Evolutionary conservation across 2,113 vertebrate genomes (phyloP).

Genomic region (Hemiprocne comata): DNA sequence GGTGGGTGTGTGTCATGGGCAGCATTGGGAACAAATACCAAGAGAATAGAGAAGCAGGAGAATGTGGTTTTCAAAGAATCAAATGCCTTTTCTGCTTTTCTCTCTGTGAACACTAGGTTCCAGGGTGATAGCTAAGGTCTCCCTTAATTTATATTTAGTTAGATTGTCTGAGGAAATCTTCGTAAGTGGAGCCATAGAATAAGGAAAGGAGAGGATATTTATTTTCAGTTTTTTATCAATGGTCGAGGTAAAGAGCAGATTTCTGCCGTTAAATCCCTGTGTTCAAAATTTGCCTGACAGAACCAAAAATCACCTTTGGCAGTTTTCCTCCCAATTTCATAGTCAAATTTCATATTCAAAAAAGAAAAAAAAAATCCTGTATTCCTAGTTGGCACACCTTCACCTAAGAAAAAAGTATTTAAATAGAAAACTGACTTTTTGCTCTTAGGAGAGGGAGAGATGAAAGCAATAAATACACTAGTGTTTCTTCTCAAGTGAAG

Average conservation of each 20-base stretch:
- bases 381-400: neutral
- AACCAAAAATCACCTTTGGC: neutral
- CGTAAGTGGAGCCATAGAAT: neutral
- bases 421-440: neutral
- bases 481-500: neutral
- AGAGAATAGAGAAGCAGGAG: neutral
- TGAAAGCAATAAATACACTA: neutral
- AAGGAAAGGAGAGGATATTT: neutral
- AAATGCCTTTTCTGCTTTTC: neutral
- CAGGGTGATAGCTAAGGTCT: neutral
- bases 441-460: neutral
- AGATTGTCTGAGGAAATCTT: neutral
- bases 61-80: neutral
- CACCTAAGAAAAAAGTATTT: neutral
- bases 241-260: neutral
- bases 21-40: neutral
- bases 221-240: neutral
- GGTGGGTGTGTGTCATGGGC: conserved; percentile 31
- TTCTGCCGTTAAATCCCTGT: neutral
- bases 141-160: neutral
- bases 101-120: neutral
- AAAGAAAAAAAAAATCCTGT: neutral
- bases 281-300: neutral
- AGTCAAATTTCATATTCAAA: neutral
- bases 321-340: neutral